These are phyloP conservation scores for Himalopsyche japonica DNA, from an alignment of 2,888 invertebrate species.

Conservation along the genomic window DNA sequence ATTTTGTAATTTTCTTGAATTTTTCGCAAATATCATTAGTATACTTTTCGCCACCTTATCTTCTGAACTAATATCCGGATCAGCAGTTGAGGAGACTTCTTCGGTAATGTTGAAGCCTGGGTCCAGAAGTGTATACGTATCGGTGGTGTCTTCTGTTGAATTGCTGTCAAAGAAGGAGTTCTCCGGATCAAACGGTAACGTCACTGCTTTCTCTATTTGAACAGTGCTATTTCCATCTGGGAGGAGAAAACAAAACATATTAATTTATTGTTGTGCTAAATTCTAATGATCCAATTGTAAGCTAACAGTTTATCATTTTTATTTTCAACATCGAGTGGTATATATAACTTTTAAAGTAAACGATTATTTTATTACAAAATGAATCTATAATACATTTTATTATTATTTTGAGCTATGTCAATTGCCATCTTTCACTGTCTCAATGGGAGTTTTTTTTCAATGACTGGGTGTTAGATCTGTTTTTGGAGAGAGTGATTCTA, in stretches of 20 bases:
- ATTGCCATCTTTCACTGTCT: no score
- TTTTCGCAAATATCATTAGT: slow-evolving; percentile 14
- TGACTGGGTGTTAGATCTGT: no score
- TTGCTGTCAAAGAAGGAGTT: slow-evolving; percentile 6
- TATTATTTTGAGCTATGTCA: no score
- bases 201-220: slow-evolving; percentile 12
- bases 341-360: no score
- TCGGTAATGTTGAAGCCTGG: slow-evolving; percentile 9
- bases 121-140: not conserved
- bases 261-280: no score
- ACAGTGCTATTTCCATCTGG: slow-evolving; percentile 25
- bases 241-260: not conserved
- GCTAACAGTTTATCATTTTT: no score
- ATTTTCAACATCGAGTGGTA: no score
- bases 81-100: not conserved
- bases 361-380: no score
- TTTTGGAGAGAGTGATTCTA: no score
- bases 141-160: slow-evolving; percentile 4
- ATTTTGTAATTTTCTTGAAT: not conserved
- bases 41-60: slow-evolving; percentile 1
- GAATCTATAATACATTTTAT: no score
- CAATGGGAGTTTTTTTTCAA: no score
- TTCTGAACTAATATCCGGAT: not conserved
- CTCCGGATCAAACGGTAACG: slow-evolving; percentile 25
- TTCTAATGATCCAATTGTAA: no score